Percentiles rank a stretch among this genome's conserved stretches.
phyloP scores from a whole-genome alignment of 2,113 vertebrate species.

The Chamaea fasciata region DNA sequence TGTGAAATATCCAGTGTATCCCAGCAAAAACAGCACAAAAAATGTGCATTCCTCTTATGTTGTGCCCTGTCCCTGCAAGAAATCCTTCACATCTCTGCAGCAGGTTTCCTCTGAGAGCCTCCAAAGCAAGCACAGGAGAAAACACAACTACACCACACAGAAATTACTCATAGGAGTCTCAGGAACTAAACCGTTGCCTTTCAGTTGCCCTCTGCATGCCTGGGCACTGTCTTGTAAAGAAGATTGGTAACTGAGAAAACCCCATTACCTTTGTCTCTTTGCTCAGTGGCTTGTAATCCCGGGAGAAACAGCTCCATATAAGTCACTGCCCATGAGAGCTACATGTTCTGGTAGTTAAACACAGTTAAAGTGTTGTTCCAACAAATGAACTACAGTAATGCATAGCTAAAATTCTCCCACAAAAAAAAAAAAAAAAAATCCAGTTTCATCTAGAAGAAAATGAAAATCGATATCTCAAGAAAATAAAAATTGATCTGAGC shows the following conservation, averaged over 20 bases:
- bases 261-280: neutral
- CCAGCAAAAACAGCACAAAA: neutral
- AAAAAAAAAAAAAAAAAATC: too few species aligned
- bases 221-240: neutral
- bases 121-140: neutral
- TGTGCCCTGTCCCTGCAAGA: neutral
- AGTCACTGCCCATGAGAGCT: neutral
- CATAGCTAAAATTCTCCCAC: neutral
- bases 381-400: neutral
- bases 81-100: neutral
- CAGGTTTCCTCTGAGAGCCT: neutral
- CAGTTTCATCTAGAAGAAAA: neutral
- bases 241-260: neutral
- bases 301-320: neutral
- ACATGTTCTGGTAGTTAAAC: neutral
- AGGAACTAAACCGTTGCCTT: neutral
- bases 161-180: neutral
- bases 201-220: neutral
- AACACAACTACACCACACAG: neutral
- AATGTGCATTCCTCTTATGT: neutral
- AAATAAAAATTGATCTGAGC: neutral
- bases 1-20: neutral
- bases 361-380: neutral
- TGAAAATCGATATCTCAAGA: neutral
- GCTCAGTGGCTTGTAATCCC: neutral